Evolutionary conservation across 2,797 vertebrate species (phyloP).

Genomic region (Tachyglossus aculeatus): DNA sequence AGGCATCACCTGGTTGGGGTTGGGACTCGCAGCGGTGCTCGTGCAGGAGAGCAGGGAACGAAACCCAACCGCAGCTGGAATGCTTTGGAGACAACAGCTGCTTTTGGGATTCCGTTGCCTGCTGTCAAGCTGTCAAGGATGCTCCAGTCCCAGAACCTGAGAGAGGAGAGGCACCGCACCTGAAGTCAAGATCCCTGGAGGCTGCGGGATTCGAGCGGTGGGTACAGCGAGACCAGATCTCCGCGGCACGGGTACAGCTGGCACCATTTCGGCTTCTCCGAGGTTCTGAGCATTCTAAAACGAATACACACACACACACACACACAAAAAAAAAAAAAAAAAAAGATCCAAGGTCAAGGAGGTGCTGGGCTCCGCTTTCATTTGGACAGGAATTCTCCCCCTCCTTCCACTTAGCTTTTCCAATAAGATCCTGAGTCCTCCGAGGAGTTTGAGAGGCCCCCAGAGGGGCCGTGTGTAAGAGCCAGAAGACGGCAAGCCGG

Average conservation of each 20-base stretch:
- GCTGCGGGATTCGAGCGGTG: not conserved
- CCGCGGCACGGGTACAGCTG: not conserved
- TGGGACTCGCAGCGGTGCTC: slow-evolving; percentile 34
- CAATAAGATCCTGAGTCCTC: too few relatives aligned
- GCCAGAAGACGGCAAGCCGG: too few relatives aligned
- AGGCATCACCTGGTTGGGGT: too few relatives aligned
- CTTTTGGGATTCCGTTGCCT: slow-evolving; percentile 99
- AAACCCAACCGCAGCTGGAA: slow-evolving; percentile 94
- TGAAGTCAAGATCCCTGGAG: too few relatives aligned
- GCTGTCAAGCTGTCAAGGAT: slow-evolving; percentile 73
- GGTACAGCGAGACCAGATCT: not conserved
- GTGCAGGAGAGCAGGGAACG: slow-evolving; percentile 85
- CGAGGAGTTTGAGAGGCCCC: too few relatives aligned
- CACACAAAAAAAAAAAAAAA: too few relatives aligned
- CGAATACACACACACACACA: too few relatives aligned
- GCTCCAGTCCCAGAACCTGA: slow-evolving; percentile 10
- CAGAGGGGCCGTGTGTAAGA: too few relatives aligned
- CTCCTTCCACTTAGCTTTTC: too few relatives aligned
- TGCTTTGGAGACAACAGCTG: slow-evolving; percentile 86
- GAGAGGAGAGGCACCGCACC: not conserved
- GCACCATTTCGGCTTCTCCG: not conserved
- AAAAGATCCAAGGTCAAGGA: too few relatives aligned
- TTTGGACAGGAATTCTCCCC: too few relatives aligned
- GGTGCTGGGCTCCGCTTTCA: too few relatives aligned
- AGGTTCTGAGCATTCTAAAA: not conserved